These are phyloP conservation scores for Amazona guildingii DNA, from an alignment of 2,113 vertebrate species.

Conservation along the genomic window DNA sequence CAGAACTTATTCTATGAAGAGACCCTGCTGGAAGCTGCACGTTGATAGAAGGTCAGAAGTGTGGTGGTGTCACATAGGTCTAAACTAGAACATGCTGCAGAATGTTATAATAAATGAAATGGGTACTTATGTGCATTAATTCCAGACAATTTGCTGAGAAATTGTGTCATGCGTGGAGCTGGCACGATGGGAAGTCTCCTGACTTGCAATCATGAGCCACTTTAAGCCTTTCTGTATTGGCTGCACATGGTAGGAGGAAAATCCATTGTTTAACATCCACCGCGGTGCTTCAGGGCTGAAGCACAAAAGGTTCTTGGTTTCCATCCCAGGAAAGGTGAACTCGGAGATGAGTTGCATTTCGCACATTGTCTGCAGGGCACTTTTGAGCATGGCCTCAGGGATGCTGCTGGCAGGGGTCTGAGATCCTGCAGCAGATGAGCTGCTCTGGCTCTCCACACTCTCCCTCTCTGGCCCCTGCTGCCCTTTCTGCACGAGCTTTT, in stretches of 20 bases:
- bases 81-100: neutral
- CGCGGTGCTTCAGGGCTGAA: rapidly evolving
- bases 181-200: neutral
- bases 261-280: neutral
- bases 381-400: rapidly evolving
- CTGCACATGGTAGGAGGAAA: neutral
- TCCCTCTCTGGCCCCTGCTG: neutral
- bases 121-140: neutral
- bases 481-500: neutral
- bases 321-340: neutral
- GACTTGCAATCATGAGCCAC: neutral
- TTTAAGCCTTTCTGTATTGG: neutral
- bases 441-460: neutral
- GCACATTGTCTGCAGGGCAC: neutral
- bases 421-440: neutral
- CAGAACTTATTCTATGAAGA: neutral
- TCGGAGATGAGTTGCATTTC: neutral
- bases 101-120: neutral
- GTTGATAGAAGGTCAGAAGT: neutral
- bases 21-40: neutral
- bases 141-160: neutral
- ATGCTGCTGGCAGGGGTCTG: neutral
- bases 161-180: neutral
- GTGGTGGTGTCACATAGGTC: rapidly evolving
- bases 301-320: rapidly evolving